Base-by-base conservation (phyloP, 2,797 vertebrate species). In the Fundulus diaphanus region DNA sequence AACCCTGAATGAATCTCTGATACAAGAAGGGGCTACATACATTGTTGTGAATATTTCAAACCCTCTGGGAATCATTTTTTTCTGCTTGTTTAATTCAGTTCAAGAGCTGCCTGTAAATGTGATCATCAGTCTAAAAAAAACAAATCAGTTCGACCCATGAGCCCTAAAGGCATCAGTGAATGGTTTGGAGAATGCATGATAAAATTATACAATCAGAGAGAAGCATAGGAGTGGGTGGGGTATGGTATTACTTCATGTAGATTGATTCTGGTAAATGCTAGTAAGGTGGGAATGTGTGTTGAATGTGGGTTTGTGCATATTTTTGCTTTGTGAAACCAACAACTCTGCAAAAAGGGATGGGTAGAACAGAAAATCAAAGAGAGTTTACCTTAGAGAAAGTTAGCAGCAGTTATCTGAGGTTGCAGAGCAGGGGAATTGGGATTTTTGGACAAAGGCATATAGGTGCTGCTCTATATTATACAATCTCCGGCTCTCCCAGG, bases 1-100 rank as follows among this genome's bases (percentile, higher is more conserved):
- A 85, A 87, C 74, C 74, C 78, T 75, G 56, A 87, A 46, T 37
- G 82, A 84, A 74, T 73, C 65, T 69, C 77, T 73, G 63, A 83
- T 77, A 70, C 91, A 80, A 79, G 16, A 59, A 81, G 48, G 70
- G 77, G 16, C 78, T 40, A 46, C 69, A 77, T 13, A 72, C 76
- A 65, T 44, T 37, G 61, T 68, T 54, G 81, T 65, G 40, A 75
- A 85, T 73, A 73, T 77, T 76, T 70, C 51, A 61, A 57, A 71
- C 18, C 70, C 44, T 46, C 24, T 31, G 57, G 48, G 46, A 72
- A 49, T 72, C 54, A 42, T 77, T 75, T 59, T 56, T 56, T 74
- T 80, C 37, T 24, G 48, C 48, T 44, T 56, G 37, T 63, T 48
- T 61, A 68, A 49, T 72, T 79, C 22, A 54, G 15, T 27, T 80